Base-by-base conservation (phyloP, 2,888 invertebrate genomes). In the Harmothoe impar region DNA sequence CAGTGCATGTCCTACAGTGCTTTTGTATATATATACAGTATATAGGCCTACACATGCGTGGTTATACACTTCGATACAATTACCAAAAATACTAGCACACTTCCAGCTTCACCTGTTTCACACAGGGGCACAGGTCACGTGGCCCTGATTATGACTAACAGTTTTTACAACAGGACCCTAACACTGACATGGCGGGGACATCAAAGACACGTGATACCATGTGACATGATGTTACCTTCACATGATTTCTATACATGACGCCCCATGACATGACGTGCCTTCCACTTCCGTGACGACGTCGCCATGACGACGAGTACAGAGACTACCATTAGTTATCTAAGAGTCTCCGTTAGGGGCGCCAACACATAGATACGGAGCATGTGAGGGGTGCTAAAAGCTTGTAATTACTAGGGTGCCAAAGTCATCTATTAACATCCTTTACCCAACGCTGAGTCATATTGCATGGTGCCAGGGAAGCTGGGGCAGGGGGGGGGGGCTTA, bases 371-470 rank as follows among this genome's bases (percentile, higher is more conserved):
- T 72, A 25, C 0, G 25, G 33, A 51, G 23, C 25, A 17, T 84
- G 84, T 84, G 84, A 84, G 29, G 43, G n/a, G 35, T 12, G 25
- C 84, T 84, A 84, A 84, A 84, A 84, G 84, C 84, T 84, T 25
- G 43, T 84, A 84, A 84, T 43, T 84, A 84, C 1, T 33, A n/a
- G 51, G 84, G 29, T 62, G 51, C 33, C 20, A 17, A n/a, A 29
- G n/a, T 43, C 51, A 43, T 84, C 84, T 33, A 33, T 84, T 84
- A 84, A 43, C 23, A n/a, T 43, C 84, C 12, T 84, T 43, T 25
- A 84, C 29, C 84, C 33, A 20, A 51, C 25, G 5, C n/a, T n/a
- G 62, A 62, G 62, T 62, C 62, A 62, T 62, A n/a, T 62, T 43
- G 43, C 43, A 43, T 43, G 43, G 43, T 43, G 43, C 43, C 43